Evolutionary conservation across 1,140 invertebrate genomes (phyloP), one percentile per base, ranked within the genome.

Genomic region (Drosophila hydei): DNA sequence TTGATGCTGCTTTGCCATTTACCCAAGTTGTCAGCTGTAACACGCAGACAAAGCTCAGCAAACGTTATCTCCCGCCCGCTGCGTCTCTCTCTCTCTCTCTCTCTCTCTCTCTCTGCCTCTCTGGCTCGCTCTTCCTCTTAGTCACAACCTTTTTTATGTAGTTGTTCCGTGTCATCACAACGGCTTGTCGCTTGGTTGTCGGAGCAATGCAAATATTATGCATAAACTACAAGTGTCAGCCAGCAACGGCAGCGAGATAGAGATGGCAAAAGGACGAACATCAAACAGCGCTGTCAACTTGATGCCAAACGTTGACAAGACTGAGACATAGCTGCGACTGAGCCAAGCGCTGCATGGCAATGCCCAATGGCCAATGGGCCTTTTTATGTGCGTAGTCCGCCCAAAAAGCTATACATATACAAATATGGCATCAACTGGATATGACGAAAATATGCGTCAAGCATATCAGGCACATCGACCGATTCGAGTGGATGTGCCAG

Each of bases 171-270:
- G 52, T 47, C 21, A 38, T 27, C 27, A 21, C 18, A 59, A 36
- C 23, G 42, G 43, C 51, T 47, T 67, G 62, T 67, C 54, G 25
- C 25, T 27, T 6, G 47, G 23, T 56, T 72, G 55, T 72, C 40
- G 16, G 21, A 56, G 47, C 63, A 70, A 63, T 52, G 58, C 72
- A 74, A 74, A 74, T 74, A 71, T 74, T 70, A 63, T 73, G 65
- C 59, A 73, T 73, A 73, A 73, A 69, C 71, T 73, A 69, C 71
- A 69, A 73, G 71, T 69, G 64, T 61, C 64, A 60, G 25, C 12
- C 64, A 40, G 19, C 12, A 68, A 47, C 27, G 38, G 33, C 18
- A 23, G 2, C 3, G 14, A 23, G 9, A 19, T 7, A n/a, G 58
- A 1, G 45, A 12, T 3, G 5, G 19, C 4, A 4, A 21, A 11